A percentile compares a stretch with the other conserved stretches of the same genome.
Conservation (phyloP, 1,140 invertebrate genomes). For the Maconellicoccus hirsutus region DNA sequence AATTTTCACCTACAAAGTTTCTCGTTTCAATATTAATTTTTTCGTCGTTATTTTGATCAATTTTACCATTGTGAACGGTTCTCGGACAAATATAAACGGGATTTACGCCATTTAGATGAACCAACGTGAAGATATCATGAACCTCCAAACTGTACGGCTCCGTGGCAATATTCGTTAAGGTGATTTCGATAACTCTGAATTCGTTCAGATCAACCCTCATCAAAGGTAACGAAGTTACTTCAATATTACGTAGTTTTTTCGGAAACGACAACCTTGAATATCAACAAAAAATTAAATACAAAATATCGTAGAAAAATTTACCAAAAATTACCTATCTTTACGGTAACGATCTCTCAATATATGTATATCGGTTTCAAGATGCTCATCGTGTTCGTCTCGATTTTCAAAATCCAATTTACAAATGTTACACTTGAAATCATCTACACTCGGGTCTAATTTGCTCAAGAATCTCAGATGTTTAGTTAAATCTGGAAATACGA, state of each 20-base stretch:
- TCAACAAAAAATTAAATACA: too few species aligned
- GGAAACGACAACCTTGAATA: background rate
- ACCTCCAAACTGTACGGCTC: background rate
- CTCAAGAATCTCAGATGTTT: background rate
- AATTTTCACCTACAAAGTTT: background rate
- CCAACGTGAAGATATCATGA: background rate
- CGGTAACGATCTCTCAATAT: background rate
- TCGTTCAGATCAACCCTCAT: background rate
- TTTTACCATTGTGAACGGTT: background rate
- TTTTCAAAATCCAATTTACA: background rate
- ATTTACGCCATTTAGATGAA: background rate
- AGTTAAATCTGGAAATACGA: background rate
- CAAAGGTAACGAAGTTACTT: background rate
- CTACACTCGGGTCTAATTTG: background rate
- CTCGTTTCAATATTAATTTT: too few species aligned
- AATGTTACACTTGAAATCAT: background rate
- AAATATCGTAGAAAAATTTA: too few species aligned
- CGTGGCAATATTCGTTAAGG: background rate
- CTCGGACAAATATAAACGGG: background rate
- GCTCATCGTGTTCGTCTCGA: background rate
- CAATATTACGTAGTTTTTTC: background rate
- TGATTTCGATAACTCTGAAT: background rate
- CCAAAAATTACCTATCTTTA: background rate
- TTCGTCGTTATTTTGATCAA: too few species aligned
- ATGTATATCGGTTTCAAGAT: background rate